Base-by-base conservation (phyloP, 2,797 vertebrate genomes). In the Sparidentex hasta region DNA sequence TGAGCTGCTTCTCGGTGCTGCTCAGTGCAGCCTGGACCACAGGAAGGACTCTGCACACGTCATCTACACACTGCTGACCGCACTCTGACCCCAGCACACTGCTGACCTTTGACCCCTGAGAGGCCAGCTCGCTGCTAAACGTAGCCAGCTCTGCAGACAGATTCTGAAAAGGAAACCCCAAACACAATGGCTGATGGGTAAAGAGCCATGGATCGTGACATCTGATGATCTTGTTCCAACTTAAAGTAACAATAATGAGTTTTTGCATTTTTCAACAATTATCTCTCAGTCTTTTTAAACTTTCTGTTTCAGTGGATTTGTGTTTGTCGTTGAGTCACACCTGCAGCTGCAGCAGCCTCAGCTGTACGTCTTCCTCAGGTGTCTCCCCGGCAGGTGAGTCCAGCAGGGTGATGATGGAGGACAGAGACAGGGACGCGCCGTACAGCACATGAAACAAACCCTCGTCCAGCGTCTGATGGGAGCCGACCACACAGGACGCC, bases 391-490 rank as follows among this genome's bases (percentile, higher is more conserved):
- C 91, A 2, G 93, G 91, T 0, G 84, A 59, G 62, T 86, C 90
- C 20, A 97, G 88, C 88, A 95, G 93, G 84, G 94, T 84, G 71
- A 88, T 92, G 78, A 96, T 87, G 0, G 95, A 94, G 59, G 93
- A 92, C 61, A 98, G 93, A 25, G 94, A 96, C 73, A 92, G 92
- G 59, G 92, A 94, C 58, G 95, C 91, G 2, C 94, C 89, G 71
- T 93, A 89, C 73, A 98, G 87, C 25, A 95, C 88, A 16, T 96
- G 93, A 88, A 97, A 97, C 76, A 97, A 85, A 68, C 95, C 93
- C 88, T 95, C 95, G 64, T 97, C 96, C 87, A 97, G 85, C 16
- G 38, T 64, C 81, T 81, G 83, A 8, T 0, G 43, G 65, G 65
- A 29, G 58, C 20, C 74, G 66, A 62, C 75, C n/a, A 1, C 74